Conservation (phyloP, 2,113 vertebrate species). For the Neofelis nebulosa region DNA sequence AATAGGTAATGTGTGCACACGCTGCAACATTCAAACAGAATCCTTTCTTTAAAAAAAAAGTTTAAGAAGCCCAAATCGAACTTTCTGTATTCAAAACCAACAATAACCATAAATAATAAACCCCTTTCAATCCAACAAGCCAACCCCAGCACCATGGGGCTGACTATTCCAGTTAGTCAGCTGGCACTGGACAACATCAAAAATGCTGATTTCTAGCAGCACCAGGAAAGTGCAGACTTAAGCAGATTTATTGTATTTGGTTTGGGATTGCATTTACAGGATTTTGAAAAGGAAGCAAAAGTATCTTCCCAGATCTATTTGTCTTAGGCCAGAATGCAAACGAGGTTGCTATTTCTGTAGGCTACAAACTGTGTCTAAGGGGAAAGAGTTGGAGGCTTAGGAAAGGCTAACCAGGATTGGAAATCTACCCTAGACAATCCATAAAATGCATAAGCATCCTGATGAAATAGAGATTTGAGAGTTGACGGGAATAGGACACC, state of each 20-base stretch:
- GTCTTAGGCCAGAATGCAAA: constrained; percentile 50
- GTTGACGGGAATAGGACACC: not conserved
- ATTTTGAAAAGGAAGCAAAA: constrained; percentile 51
- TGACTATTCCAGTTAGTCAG: not conserved
- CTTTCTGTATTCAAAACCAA: constrained; percentile 52
- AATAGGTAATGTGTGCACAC: not conserved
- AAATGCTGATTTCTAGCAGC: constrained; percentile 55
- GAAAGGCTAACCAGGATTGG: not conserved
- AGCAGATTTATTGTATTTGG: constrained; percentile 31
- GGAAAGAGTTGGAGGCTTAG: not conserved
- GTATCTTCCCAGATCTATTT: constrained; percentile 30
- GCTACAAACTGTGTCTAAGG: constrained; percentile 1
- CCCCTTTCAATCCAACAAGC: constrained; percentile 18
- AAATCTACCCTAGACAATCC: constrained; percentile 5
- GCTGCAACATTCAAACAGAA: constrained; percentile 38
- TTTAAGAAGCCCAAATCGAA: not conserved
- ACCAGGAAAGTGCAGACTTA: constrained; percentile 31
- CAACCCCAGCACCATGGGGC: not conserved
- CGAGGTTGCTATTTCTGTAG: not conserved
- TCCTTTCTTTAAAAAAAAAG: not conserved
- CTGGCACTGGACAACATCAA: not conserved
- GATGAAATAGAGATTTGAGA: not conserved
- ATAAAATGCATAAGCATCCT: not conserved
- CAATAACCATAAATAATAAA: constrained; percentile 58
- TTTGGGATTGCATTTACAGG: constrained; percentile 41